Evolutionary conservation across 2,888 invertebrate species (phyloP).

Genomic region (Pyrocoelia pectoralis): DNA sequence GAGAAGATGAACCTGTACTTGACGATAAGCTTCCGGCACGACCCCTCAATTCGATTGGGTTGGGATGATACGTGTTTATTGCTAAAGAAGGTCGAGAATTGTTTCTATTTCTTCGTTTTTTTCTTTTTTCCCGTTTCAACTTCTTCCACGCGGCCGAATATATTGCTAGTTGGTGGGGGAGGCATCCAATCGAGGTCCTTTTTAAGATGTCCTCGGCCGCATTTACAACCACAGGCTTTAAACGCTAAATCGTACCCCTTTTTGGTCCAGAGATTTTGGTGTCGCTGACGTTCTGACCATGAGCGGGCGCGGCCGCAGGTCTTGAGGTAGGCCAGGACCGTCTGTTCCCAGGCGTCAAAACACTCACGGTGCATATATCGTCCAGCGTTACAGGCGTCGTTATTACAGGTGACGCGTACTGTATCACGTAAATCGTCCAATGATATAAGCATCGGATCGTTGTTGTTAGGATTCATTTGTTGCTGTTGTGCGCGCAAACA

Average conservation of each 20-base stretch:
- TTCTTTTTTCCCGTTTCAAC: constrained; percentile 67
- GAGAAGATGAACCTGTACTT: constrained; percentile 82
- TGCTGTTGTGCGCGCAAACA: constrained; percentile 72
- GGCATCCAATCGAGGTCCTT: constrained; percentile 95
- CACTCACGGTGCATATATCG: constrained; percentile 96
- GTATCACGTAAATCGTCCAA: constrained; percentile 79
- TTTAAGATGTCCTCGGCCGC: constrained; percentile 90
- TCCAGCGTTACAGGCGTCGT: constrained; percentile 87
- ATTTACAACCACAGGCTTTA: constrained; percentile 94
- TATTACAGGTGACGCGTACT: constrained; percentile 92
- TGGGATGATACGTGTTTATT: constrained; percentile 62
- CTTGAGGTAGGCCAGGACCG: constrained; percentile 87
- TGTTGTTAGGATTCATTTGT: constrained; percentile 51
- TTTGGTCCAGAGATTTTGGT: constrained; percentile 97
- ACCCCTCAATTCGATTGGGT: constrained; percentile 64
- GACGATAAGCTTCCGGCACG: constrained; percentile 81
- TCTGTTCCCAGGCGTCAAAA: constrained; percentile 93
- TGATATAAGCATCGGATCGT: constrained; percentile 65
- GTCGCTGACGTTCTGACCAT: constrained; percentile 94
- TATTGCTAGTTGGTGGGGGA: constrained; percentile 66
- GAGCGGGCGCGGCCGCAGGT: constrained; percentile 90
- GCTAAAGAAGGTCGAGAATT: constrained; percentile 67
- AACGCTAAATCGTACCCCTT: constrained; percentile 96
- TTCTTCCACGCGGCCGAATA: constrained; percentile 63
- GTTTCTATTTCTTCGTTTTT: constrained; percentile 73